Percentiles rank a stretch among this genome's conserved stretches.
Conservation (phyloP, 2,888 invertebrate genomes). For the Synergus itoensis region DNA sequence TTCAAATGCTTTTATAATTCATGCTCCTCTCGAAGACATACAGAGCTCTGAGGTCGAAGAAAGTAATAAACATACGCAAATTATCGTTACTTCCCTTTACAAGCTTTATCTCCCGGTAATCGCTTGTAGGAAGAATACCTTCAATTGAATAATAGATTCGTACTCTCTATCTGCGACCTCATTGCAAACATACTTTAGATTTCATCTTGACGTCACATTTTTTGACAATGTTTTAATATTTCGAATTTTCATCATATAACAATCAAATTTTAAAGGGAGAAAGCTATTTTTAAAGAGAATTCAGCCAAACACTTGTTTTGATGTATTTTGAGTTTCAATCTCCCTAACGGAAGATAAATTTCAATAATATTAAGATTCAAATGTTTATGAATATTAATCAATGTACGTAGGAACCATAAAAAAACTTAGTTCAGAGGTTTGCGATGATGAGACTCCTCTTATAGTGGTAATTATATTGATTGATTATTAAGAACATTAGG, state of each 20-base stretch:
- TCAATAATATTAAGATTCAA: background rate
- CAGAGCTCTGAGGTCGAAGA: background rate
- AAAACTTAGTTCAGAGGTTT: background rate
- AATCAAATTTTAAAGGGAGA: no score
- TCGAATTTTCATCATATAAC: background rate
- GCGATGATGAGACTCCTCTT: background rate
- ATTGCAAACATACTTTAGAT: no score
- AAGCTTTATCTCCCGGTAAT: conserved; percentile 16
- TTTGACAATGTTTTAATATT: no score
- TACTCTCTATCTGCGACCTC: background rate
- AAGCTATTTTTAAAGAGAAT: background rate
- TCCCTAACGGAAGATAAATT: no score
- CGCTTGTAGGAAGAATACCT: background rate
- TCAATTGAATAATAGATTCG: conserved; percentile 20
- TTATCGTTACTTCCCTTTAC: conserved; percentile 4
- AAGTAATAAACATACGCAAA: conserved; percentile 14
- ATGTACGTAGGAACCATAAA: background rate
- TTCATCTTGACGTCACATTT: no score
- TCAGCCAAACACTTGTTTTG: background rate
- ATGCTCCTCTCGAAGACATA: background rate
- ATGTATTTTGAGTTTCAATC: background rate
- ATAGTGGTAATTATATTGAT: background rate
- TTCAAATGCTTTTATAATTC: conserved; percentile 3
- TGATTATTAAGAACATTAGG: background rate
- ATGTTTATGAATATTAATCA: background rate